These are phyloP conservation scores for Pelmatolapia mariae DNA, from an alignment of 2,113 vertebrate species.

Conservation along the genomic window DNA sequence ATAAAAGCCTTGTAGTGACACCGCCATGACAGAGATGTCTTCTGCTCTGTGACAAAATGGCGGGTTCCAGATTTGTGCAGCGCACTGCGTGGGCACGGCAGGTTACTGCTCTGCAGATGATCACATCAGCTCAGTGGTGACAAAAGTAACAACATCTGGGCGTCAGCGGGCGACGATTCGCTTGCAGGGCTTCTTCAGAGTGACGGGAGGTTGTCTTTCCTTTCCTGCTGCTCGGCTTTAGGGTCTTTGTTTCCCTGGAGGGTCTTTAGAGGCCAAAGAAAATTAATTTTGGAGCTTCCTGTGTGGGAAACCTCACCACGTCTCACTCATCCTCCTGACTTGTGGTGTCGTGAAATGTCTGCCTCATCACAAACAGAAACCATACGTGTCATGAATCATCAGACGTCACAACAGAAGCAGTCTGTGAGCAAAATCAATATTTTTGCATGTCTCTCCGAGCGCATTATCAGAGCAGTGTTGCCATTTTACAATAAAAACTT, in stretches of 20 bases:
- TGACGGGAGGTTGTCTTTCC: slow-evolving; percentile 35
- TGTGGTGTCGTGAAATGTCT: background rate
- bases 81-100: background rate
- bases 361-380: slow-evolving; percentile 40
- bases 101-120: slow-evolving; percentile 15
- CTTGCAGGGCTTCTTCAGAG: background rate
- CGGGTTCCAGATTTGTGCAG: background rate
- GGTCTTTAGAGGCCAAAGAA: slow-evolving; percentile 13
- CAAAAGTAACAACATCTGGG: slow-evolving; percentile 52
- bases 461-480: background rate
- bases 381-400: slow-evolving; percentile 9
- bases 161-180: background rate
- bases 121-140: slow-evolving; percentile 37
- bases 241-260: slow-evolving; percentile 26
- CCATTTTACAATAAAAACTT: background rate
- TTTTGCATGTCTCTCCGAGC: background rate
- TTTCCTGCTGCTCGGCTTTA: slow-evolving; percentile 41
- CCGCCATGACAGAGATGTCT: background rate
- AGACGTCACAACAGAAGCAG: background rate
- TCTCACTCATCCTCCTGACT: slow-evolving; percentile 5
- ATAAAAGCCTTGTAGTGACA: background rate
- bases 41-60: slow-evolving; percentile 31
- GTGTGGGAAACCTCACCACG: slow-evolving; percentile 25
- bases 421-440: background rate
- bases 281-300: slow-evolving; percentile 53